Conservation (phyloP, 2,797 vertebrate genomes). For the Melanotaenia nigrans region DNA sequence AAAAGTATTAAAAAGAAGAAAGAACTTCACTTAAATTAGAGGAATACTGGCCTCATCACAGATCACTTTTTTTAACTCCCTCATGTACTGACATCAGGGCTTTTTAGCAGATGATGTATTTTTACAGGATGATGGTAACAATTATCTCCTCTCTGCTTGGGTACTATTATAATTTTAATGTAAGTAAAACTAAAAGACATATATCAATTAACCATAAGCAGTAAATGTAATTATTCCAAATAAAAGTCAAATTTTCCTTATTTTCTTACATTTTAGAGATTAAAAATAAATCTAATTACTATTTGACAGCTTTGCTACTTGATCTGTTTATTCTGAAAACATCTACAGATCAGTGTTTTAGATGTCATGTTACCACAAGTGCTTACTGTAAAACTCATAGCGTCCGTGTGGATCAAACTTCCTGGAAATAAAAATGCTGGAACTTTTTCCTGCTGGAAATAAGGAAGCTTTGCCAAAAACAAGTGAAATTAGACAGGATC, state of each 20-base stretch:
- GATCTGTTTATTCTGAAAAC: neutral
- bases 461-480: neutral
- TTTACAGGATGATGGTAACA: conserved; percentile 15
- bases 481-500: neutral
- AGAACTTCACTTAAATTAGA: conserved; percentile 38
- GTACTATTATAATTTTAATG: conserved; percentile 15
- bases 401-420: neutral
- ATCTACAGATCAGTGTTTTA: neutral
- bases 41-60: conserved; percentile 37
- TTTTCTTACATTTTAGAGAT: neutral
- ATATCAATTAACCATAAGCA: conserved; percentile 12
- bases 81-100: conserved; percentile 26
- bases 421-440: neutral
- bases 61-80: conserved; percentile 31
- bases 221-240: conserved; percentile 1
- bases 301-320: too few species aligned
- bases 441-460: neutral
- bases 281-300: neutral
- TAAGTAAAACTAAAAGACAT: conserved; percentile 18
- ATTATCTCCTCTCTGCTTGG: conserved; percentile 25
- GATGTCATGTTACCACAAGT: neutral
- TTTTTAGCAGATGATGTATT: conserved; percentile 37
- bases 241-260: conserved; percentile 3
- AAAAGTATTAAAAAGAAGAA: conserved; percentile 15
- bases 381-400: neutral